A percentile compares a stretch with the other conserved stretches of the same genome.
These are phyloP conservation scores for Chironomus tepperi DNA, from an alignment of 1,140 invertebrate genomes.

Conservation along the genomic window DNA sequence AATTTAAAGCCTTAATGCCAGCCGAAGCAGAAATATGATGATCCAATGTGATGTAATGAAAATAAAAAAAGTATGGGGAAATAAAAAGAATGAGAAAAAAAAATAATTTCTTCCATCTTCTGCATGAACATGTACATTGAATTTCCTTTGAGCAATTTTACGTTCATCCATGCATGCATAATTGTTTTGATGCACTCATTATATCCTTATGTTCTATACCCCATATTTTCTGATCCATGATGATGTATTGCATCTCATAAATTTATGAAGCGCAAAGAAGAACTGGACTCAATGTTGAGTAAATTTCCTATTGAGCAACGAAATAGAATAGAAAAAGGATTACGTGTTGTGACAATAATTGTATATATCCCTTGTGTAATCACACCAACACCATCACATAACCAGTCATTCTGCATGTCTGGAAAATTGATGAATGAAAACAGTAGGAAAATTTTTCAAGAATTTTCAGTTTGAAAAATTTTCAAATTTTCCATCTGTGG, in stretches of 20 bases:
- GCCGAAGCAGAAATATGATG: not conserved
- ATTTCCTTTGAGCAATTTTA: not conserved
- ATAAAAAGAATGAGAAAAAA: too few relatives aligned
- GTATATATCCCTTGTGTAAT: not conserved
- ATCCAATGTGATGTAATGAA: not conserved
- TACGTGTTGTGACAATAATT: too few relatives aligned
- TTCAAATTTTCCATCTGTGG: too few relatives aligned
- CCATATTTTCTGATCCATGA: too few relatives aligned
- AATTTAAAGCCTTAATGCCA: not conserved
- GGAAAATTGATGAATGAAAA: conserved; percentile 22
- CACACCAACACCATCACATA: not conserved
- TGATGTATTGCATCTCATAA: too few relatives aligned
- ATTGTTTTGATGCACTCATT: conserved; percentile 2
- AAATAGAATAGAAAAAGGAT: too few relatives aligned
- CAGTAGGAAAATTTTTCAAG: not conserved
- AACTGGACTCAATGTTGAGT: too few relatives aligned
- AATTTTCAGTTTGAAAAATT: not conserved
- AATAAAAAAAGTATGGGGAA: too few relatives aligned
- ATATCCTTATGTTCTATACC: not conserved
- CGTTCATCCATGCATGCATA: not conserved
- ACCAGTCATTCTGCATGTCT: not conserved
- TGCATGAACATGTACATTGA: not conserved
- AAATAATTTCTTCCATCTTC: not conserved
- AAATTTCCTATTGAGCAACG: too few relatives aligned
- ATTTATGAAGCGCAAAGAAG: too few relatives aligned